phyloP scores from a whole-genome alignment of 2,113 vertebrate species.

The Gopherus flavomarginatus region DNA sequence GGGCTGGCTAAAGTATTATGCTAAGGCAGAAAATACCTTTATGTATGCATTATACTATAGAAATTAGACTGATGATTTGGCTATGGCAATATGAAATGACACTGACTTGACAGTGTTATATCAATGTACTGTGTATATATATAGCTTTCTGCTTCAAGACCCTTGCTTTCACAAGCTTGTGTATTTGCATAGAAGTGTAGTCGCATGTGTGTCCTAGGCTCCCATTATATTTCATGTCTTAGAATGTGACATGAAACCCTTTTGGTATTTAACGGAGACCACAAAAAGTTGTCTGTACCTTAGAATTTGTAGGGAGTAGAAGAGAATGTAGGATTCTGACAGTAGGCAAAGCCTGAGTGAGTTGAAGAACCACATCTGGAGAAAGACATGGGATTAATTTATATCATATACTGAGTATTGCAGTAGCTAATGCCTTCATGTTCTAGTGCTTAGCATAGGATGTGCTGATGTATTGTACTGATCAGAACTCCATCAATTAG shows the following conservation, averaged over 20 bases:
- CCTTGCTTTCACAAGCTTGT: neutral
- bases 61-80: neutral
- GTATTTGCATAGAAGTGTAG: neutral
- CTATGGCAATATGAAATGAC: neutral
- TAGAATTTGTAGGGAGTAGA: constrained; percentile 38
- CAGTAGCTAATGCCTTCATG: neutral
- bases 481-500: neutral
- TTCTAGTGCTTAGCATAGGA: neutral
- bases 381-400: neutral
- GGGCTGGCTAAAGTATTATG: neutral
- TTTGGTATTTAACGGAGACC: neutral
- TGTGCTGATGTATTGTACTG: neutral
- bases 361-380: constrained; percentile 28
- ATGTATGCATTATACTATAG: neutral
- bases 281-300: neutral
- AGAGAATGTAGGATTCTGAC: constrained; percentile 32
- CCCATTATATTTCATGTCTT: neutral
- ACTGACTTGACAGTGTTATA: neutral
- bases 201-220: neutral
- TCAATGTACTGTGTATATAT: neutral
- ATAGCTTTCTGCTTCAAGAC: neutral
- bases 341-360: constrained; percentile 38
- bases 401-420: neutral
- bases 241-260: neutral
- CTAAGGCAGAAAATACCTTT: rapidly evolving